Evolutionary conservation across 2,113 vertebrate genomes (phyloP), one percentile per base, ranked within the genome.

Genomic region (Parotia lawesii): DNA sequence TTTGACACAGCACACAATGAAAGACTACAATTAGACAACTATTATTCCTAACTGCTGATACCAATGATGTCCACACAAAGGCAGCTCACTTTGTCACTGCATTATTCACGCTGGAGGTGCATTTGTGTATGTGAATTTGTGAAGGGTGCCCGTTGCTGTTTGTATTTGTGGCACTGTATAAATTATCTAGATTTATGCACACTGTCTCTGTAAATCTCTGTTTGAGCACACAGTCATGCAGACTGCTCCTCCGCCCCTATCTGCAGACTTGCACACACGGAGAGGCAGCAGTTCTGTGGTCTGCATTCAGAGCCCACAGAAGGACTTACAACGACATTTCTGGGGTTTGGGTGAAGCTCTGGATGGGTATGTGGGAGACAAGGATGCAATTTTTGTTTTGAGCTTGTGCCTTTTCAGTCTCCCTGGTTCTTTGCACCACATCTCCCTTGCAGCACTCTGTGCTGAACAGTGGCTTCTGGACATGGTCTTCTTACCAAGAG

Each of bases 11-110:
- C 62, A 54, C 82, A 97, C 95, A 97, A 97, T 96, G 92, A 94
- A 97, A 93, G 90, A 91, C 93, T 96, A 96, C 95, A 97, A 97
- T 97, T 97, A 97, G 96, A 95, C 95, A 94, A 93, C 95, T 96
- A 97, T 97, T 96, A 96, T 96, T 96, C 76, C 76, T 82, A 95
- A 96, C 87, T 95, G 95, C 91, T 89, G 83, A 86, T 95, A 95
- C 77, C 95, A 97, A 42, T 61, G 88, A 92, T 94, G 96, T 93
- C 96, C 97, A 96, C 94, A 96, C 87, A 95, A 96, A 96, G 91
- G 86, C 94, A 93, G 76, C 92, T 96, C 85, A 87, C 91, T 96
- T 85, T 92, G 87, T 95, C 85, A 80, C 87, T 83, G 82, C 83
- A 78, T 95, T 94, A 94, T 96, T 96, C 96, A 96, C 93, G 85